Conservation (phyloP, 2,113 vertebrate genomes). For the Misgurnus mizolepis region DNA sequence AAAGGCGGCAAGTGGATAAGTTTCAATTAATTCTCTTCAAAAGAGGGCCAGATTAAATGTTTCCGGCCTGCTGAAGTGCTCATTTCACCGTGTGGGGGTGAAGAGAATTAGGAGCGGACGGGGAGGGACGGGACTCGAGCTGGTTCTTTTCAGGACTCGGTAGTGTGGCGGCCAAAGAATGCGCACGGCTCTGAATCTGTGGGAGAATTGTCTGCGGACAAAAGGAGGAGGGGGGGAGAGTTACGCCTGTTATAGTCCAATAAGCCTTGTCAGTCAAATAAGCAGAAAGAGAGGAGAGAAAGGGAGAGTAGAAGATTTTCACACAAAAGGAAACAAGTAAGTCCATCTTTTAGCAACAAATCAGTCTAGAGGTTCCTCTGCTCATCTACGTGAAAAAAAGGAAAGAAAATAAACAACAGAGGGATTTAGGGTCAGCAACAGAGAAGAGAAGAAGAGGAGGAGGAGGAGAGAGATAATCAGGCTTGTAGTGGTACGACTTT, state of each 20-base stretch:
- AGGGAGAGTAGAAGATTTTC: slow-evolving; percentile 93
- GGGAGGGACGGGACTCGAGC: slow-evolving; percentile 68
- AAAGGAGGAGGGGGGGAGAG: slow-evolving; percentile 89
- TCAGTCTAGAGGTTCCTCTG: slow-evolving; percentile 90
- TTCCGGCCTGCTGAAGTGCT: slow-evolving; percentile 99
- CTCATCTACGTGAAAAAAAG: slow-evolving; percentile 81
- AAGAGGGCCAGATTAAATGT: slow-evolving; percentile 98
- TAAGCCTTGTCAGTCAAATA: slow-evolving; percentile 99
- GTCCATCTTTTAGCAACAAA: slow-evolving; percentile 98
- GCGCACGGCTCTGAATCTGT: slow-evolving; percentile 94
- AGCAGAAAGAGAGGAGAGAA: slow-evolving; percentile 86
- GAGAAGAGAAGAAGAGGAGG: slow-evolving; percentile 53
- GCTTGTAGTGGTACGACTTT: slow-evolving; percentile 33
- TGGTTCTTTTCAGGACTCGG: slow-evolving; percentile 94
- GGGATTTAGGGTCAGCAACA: slow-evolving; percentile 78
- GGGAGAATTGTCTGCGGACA: slow-evolving; percentile 97
- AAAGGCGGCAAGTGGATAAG: slow-evolving; percentile 87
- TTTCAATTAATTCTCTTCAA: slow-evolving; percentile 99
- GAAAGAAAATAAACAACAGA: slow-evolving; percentile 85
- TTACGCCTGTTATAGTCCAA: slow-evolving; percentile 99
- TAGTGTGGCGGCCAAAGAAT: slow-evolving; percentile 92
- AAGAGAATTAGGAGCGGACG: slow-evolving; percentile 79
- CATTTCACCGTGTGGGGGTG: slow-evolving; percentile 88
- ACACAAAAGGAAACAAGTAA: slow-evolving; percentile 99
- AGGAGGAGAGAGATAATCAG: slow-evolving; percentile 44